These are phyloP conservation scores for Penaeus indicus DNA, from an alignment of 1,140 invertebrate species.

Conservation along the genomic window DNA sequence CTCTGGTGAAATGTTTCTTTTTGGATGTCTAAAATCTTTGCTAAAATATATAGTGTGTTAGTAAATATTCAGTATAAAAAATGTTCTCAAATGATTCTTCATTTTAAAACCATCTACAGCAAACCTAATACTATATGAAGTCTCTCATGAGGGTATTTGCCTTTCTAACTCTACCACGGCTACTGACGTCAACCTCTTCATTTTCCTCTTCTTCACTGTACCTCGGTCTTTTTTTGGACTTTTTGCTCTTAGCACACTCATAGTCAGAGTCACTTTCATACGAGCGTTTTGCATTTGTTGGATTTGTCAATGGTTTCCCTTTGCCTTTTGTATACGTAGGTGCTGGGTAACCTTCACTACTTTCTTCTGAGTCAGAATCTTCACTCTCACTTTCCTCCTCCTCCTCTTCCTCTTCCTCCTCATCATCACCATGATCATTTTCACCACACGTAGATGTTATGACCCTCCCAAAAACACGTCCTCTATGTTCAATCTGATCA, in stretches of 20 bases:
- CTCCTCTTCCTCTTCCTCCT: neutral
- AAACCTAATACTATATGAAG: slow-evolving; percentile 65
- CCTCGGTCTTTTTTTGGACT: slow-evolving; percentile 42
- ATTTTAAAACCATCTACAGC: neutral
- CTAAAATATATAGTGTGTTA: slow-evolving; percentile 18
- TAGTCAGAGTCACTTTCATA: slow-evolving; percentile 37
- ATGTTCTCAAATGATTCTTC: neutral
- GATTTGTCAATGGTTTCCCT: neutral
- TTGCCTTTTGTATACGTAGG: slow-evolving; percentile 22
- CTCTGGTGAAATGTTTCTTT: neutral
- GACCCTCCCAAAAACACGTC: slow-evolving; percentile 45
- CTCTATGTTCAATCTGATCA: slow-evolving; percentile 49
- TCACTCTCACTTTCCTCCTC: slow-evolving; percentile 23
- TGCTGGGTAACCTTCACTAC: neutral
- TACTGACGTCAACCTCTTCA: slow-evolving; percentile 63
- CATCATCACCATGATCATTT: slow-evolving; percentile 49
- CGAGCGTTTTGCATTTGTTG: slow-evolving; percentile 21
- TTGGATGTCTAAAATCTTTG: neutral
- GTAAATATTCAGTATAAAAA: slow-evolving; percentile 13
- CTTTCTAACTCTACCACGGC: slow-evolving; percentile 65
- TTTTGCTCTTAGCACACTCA: slow-evolving; percentile 11
- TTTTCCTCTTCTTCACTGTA: slow-evolving; percentile 48
- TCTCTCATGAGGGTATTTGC: slow-evolving; percentile 66
- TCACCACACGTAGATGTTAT: slow-evolving; percentile 38
- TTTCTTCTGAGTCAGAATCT: slow-evolving; percentile 21